phyloP scores from a whole-genome alignment of 2,797 vertebrate species.

The Buceros bicornis region DNA sequence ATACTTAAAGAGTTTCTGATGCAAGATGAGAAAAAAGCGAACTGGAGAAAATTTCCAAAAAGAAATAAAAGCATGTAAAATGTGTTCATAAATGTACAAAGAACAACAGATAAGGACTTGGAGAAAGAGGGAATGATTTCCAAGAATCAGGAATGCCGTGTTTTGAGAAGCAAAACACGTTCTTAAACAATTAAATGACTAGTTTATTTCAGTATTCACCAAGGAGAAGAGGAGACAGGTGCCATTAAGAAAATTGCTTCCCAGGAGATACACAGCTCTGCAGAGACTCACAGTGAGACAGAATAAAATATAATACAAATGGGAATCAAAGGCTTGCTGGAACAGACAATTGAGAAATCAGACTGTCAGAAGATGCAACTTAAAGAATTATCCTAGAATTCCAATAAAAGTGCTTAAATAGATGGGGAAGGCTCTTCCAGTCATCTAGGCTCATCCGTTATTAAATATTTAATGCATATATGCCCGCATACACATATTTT shows the following conservation, averaged over 20 bases:
- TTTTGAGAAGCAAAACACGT: neutral
- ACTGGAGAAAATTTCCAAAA: neutral
- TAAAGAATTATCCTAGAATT: neutral
- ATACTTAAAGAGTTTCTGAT: neutral
- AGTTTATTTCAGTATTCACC: slow-evolving; percentile 64
- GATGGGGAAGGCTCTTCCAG: neutral
- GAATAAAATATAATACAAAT: slow-evolving; percentile 15
- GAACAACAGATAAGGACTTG: neutral
- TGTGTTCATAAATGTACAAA: neutral
- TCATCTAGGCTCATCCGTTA: neutral
- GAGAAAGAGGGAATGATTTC: neutral
- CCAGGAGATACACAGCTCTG: neutral
- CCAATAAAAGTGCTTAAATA: slow-evolving; percentile 18
- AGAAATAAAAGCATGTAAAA: neutral
- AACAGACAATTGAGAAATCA: slow-evolving; percentile 45
- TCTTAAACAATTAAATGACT: slow-evolving; percentile 52
- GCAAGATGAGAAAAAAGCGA: neutral
- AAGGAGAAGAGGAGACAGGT: slow-evolving; percentile 51
- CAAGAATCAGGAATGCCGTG: neutral
- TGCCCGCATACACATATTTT: neutral
- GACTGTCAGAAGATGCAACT: neutral
- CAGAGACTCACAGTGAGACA: neutral
- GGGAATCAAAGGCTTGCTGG: slow-evolving; percentile 37
- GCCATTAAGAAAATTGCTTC: slow-evolving; percentile 53
- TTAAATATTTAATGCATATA: slow-evolving; percentile 10